Evolutionary conservation across 2,113 vertebrate species (phyloP).

Genomic region (Megalops atlanticus): DNA sequence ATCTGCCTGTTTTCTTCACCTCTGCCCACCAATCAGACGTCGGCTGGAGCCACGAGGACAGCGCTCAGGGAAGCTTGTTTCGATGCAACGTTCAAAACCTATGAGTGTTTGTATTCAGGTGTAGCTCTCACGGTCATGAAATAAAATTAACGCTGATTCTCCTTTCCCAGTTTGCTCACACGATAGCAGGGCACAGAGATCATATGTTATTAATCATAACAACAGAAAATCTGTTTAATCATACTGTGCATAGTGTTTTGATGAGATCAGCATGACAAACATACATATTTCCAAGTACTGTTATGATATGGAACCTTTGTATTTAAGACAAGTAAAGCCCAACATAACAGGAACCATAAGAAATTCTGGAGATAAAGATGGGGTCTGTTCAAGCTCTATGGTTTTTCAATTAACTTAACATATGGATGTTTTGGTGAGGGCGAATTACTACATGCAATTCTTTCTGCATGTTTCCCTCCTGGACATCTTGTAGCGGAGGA

Average conservation of each 20-base stretch:
- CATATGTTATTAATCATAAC: neutral
- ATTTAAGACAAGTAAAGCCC: neutral
- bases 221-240: neutral
- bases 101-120: too few relatives aligned
- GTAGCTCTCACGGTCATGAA: neutral
- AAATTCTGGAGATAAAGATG: neutral
- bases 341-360: neutral
- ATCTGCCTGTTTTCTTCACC: neutral
- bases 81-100: neutral
- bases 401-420: neutral
- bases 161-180: neutral
- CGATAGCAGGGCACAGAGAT: neutral
- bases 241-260: too few relatives aligned
- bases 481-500: neutral
- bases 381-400: neutral
- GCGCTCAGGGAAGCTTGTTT: neutral
- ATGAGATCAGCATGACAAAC: too few relatives aligned
- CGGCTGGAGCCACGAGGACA: neutral
- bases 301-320: too few relatives aligned
- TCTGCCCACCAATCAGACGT: neutral
- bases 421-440: neutral
- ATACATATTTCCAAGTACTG: too few relatives aligned
- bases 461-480: neutral
- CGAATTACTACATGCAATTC: too few relatives aligned
- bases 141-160: neutral